These are phyloP conservation scores for Falco berigora DNA, from an alignment of 2,797 vertebrate species.

Conservation along the genomic window DNA sequence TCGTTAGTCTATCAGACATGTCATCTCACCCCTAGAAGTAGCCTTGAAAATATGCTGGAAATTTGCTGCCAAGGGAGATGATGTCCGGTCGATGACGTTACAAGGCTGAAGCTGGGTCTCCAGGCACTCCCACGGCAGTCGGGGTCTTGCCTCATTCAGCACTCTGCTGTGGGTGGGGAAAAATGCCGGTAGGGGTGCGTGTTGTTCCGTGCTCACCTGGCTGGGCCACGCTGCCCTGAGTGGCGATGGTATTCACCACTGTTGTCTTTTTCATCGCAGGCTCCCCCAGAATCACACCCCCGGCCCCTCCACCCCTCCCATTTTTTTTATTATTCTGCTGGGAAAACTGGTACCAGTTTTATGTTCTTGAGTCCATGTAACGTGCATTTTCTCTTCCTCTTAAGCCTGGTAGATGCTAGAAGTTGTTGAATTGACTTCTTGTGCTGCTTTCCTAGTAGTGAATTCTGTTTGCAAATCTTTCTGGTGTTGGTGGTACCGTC, in stretches of 20 bases:
- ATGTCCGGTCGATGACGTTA: not conserved
- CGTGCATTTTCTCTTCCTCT: not conserved
- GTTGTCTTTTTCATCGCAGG: not conserved
- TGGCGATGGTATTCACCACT: not conserved
- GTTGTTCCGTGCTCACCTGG: not conserved
- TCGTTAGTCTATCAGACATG: not conserved
- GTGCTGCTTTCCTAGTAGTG: not conserved
- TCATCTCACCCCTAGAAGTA: not conserved
- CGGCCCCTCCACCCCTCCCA: no score
- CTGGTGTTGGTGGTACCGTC: not conserved
- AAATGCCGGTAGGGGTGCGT: not conserved
- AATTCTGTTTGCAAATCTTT: not conserved
- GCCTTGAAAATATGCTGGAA: not conserved
- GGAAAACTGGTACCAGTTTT: not conserved
- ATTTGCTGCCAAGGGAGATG: not conserved
- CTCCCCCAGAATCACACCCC: not conserved
- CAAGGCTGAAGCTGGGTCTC: not conserved
- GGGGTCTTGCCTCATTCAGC: not conserved
- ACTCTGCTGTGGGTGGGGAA: not conserved
- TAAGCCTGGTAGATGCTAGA: not conserved
- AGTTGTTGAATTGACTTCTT: not conserved
- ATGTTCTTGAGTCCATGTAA: not conserved
- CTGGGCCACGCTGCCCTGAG: not conserved
- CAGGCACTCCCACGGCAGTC: rapidly evolving
- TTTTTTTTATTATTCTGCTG: not conserved